Evolutionary conservation across 1,140 invertebrate species (phyloP), one percentile per base, ranked within the genome.

Genomic region (Drosophila bocqueti): DNA sequence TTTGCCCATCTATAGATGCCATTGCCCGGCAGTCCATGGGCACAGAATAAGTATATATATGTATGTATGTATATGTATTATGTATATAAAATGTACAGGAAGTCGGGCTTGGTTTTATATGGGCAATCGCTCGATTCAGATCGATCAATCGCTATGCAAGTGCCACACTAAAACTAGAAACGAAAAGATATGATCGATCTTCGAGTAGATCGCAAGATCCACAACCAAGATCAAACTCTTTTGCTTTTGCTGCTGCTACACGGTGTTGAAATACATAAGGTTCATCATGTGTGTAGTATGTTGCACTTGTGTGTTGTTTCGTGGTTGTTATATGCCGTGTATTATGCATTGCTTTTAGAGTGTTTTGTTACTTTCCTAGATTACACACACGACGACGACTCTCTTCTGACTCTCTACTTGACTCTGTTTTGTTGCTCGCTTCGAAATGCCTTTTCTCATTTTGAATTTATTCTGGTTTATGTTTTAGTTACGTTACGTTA

Each of bases 21-120:
- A 8, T 40, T 18, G 67, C 55, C 67, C 34, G 54, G 21, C 49
- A 26, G 49, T 80, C 64, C 78, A 61, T 31, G 40, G 61, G 76
- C 74, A 69, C 58, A 60, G 46, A 45, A 60, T 73, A 60, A 49
- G 45, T 54, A 63, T 58, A 68, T 59, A 40, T 50, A 29, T 50
- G 42, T 69, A 36, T 43, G 34, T 61, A 36, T 43, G 34, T 61
- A 58, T 62, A 62, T 45, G 18, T 73, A 18, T 66, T 80, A 68
- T 67, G 46, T 62, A 83, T 87, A 87, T 74, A 71, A 84, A 87
- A 83, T 86, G 84, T 89, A 87, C 80, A 89, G 80, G 62, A 89
- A 47, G 69, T 58, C 69, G 29, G 55, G 49, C 74, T 45, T 40
- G 13, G 58, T 69, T 42, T 38, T 10, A 21, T 18, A 71, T 60